These are phyloP conservation scores for Leptoteleia sp. DNA, from an alignment of 1,140 invertebrate species.

Conservation along the genomic window DNA sequence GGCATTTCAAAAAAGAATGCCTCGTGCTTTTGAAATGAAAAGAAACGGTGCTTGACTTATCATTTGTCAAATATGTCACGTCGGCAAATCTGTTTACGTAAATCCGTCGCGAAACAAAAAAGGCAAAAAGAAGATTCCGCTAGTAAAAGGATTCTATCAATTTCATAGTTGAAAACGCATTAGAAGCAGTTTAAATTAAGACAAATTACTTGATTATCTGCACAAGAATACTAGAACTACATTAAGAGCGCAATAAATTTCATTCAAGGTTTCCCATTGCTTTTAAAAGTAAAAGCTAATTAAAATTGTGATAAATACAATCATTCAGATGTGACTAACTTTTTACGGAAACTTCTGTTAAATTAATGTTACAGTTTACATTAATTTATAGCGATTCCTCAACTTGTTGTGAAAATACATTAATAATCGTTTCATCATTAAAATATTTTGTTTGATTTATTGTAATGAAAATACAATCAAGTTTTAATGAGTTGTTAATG, in stretches of 20 bases:
- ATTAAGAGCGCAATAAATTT: slow-evolving; percentile 21
- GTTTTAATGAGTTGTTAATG: too few relatives aligned
- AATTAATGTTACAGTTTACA: slow-evolving; percentile 2
- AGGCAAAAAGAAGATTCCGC: too few relatives aligned
- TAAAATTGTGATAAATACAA: slow-evolving; percentile 32
- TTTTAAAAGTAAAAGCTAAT: slow-evolving; percentile 46
- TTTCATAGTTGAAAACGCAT: not conserved
- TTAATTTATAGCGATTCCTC: slow-evolving; percentile 5
- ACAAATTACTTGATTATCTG: slow-evolving; percentile 7
- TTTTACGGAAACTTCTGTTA: slow-evolving; percentile 25
- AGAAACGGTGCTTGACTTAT: not conserved
- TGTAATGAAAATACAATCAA: not conserved
- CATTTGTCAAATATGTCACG: not conserved
- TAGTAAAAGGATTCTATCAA: not conserved
- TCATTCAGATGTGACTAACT: slow-evolving; percentile 25
- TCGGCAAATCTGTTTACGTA: not conserved
- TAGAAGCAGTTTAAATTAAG: slow-evolving; percentile 8
- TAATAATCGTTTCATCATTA: not conserved
- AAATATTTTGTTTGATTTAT: not conserved
- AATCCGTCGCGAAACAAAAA: not conserved
- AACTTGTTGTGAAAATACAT: not conserved
- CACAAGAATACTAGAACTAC: slow-evolving; percentile 5
- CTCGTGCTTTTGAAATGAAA: too few relatives aligned
- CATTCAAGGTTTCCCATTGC: slow-evolving; percentile 23
- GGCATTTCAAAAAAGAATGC: too few relatives aligned